Evolutionary conservation across 2,888 invertebrate genomes (phyloP).

Genomic region (Agriopis marginaria): DNA sequence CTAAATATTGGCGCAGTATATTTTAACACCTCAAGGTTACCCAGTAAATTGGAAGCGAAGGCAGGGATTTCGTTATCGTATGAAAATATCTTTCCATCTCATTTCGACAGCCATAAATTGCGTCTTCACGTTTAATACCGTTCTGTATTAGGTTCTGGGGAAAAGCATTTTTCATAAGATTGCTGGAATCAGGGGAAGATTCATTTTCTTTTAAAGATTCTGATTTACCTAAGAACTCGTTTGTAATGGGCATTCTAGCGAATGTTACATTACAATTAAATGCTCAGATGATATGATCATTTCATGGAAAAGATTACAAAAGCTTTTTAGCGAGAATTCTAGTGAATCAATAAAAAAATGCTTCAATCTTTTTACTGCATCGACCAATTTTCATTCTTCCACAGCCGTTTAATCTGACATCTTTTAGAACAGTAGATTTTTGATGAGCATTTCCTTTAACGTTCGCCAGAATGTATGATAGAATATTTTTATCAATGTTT

Average conservation of each 20-base stretch:
- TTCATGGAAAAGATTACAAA: background rate
- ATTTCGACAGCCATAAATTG: slow-evolving; percentile 43
- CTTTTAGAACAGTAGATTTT: background rate
- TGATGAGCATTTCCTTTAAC: background rate
- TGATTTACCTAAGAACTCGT: background rate
- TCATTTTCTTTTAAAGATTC: slow-evolving; percentile 4
- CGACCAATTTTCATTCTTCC: too few relatives aligned
- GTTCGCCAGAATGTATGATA: background rate
- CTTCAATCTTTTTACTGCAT: background rate
- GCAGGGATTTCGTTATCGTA: slow-evolving; percentile 42
- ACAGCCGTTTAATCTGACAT: background rate
- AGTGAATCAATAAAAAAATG: too few relatives aligned
- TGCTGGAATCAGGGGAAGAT: slow-evolving; percentile 7
- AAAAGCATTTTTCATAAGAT: slow-evolving; percentile 27
- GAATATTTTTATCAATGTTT: too few relatives aligned
- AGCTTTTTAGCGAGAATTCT: too few relatives aligned
- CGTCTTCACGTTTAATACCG: slow-evolving; percentile 40
- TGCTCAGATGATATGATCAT: background rate
- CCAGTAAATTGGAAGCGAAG: slow-evolving; percentile 40
- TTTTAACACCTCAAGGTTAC: slow-evolving; percentile 37
- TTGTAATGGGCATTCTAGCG: background rate
- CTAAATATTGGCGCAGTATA: slow-evolving; percentile 11
- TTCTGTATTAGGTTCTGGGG: slow-evolving; percentile 32
- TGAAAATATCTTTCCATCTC: slow-evolving; percentile 46
- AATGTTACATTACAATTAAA: background rate